Percentiles rank a stretch among this genome's conserved stretches.
phyloP scores from a whole-genome alignment of 64 coral and sea anemone species.

The Stichodactyla helianthus region DNA sequence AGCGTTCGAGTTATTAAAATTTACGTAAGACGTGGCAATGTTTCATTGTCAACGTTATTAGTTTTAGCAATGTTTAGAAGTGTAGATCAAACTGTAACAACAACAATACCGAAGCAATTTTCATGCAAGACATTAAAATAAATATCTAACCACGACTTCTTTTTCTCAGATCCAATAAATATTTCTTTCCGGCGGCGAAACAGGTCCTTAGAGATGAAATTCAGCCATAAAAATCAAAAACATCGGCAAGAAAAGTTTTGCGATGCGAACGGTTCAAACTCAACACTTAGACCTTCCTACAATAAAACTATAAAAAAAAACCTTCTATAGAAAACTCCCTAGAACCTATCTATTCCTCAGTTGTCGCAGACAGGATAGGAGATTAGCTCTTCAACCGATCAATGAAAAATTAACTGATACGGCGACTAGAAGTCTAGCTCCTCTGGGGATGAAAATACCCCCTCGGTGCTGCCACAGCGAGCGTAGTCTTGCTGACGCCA shows the following conservation, averaged over 20 bases:
- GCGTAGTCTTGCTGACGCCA: constrained; percentile 9
- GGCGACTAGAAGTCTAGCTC: constrained; percentile 15
- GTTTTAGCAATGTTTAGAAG: no score
- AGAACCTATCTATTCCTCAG: not conserved
- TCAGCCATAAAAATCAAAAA: not conserved
- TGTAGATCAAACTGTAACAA: no score
- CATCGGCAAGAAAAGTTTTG: not conserved
- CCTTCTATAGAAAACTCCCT: not conserved
- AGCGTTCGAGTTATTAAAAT: not conserved
- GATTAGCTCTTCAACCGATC: constrained; percentile 11
- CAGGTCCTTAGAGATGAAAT: not conserved
- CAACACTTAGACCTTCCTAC: no score
- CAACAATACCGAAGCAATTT: no score
- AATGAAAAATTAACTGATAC: constrained; percentile 1
- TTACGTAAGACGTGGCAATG: not conserved
- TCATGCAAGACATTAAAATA: not conserved
- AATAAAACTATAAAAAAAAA: not conserved
- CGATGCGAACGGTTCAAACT: not conserved
- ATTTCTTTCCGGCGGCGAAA: not conserved
- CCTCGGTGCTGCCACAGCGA: not conserved
- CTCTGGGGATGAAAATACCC: constrained; percentile 2
- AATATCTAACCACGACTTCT: not conserved
- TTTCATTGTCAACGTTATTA: not conserved
- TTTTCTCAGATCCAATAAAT: not conserved
- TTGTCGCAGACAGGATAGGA: not conserved